phyloP scores from a whole-genome alignment of 2,113 vertebrate genomes.

The Dryoscopus gambensis region DNA sequence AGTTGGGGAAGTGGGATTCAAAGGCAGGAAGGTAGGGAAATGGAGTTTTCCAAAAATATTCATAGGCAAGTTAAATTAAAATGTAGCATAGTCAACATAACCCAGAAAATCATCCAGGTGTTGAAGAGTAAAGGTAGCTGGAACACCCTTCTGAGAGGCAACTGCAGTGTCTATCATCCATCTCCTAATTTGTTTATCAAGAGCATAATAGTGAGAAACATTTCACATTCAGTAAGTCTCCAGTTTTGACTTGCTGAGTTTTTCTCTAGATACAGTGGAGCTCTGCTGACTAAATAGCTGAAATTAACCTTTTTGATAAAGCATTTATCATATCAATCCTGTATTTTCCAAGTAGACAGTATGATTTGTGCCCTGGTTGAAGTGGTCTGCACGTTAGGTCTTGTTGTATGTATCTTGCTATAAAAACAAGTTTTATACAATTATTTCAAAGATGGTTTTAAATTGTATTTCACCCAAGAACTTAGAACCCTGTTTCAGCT shows the following conservation, averaged over 20 bases:
- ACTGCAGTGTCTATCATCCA: background rate
- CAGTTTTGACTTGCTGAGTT: background rate
- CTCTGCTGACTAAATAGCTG: background rate
- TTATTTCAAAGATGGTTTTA: background rate
- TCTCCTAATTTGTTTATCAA: background rate
- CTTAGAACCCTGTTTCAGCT: background rate
- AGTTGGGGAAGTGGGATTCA: background rate
- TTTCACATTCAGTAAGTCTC: background rate
- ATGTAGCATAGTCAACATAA: background rate
- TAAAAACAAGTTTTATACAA: background rate
- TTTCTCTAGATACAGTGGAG: background rate
- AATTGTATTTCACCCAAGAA: background rate
- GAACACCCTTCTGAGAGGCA: background rate
- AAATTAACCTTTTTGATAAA: background rate
- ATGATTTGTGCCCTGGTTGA: background rate
- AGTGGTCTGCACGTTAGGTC: background rate
- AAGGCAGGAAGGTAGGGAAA: background rate
- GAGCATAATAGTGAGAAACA: background rate
- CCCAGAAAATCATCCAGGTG: background rate
- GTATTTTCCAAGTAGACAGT: background rate
- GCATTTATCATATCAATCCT: background rate
- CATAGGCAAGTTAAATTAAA: background rate
- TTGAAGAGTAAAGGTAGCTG: background rate
- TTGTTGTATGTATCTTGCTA: background rate
- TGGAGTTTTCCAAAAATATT: background rate